phyloP scores from a whole-genome alignment of 2,888 invertebrate species.

The Amblyteles armatorius region DNA sequence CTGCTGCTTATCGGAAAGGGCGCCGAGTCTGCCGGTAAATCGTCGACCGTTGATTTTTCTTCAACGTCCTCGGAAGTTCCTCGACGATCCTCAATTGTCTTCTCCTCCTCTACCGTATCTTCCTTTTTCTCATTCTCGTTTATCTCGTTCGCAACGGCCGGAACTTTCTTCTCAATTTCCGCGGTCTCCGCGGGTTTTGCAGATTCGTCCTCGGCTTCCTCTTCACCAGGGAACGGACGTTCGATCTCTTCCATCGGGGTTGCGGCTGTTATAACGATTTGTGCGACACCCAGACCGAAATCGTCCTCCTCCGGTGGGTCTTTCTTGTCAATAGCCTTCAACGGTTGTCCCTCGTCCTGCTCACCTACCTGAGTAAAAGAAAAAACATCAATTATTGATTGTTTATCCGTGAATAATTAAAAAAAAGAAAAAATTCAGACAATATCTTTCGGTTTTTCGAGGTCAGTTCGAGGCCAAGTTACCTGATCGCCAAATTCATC shows the following conservation, averaged over 20 bases:
- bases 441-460: background rate
- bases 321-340: conserved; percentile 66
- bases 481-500: conserved; percentile 81
- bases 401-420: background rate
- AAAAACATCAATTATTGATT: background rate
- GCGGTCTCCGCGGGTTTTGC: conserved; percentile 69
- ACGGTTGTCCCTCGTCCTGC: conserved; percentile 63
- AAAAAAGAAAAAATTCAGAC: conserved; percentile 12
- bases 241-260: conserved; percentile 97
- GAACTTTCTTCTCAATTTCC: background rate
- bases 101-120: conserved; percentile 70
- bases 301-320: conserved; percentile 83
- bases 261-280: conserved; percentile 97
- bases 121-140: conserved; percentile 51
- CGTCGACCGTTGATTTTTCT: conserved; percentile 85
- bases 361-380: conserved; percentile 55
- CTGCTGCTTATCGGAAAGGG: conserved; percentile 88
- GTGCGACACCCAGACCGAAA: conserved; percentile 92
- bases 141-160: conserved; percentile 34
- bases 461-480: conserved; percentile 65
- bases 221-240: conserved; percentile 90
- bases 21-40: conserved; percentile 87
- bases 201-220: conserved; percentile 76
- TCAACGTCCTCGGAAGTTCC: conserved; percentile 79
- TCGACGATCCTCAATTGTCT: conserved; percentile 68